Percentiles rank a stretch among this genome's conserved stretches.
These are phyloP conservation scores for Heterohyrax brucei DNA, from an alignment of 2,797 vertebrate species.

Conservation along the genomic window DNA sequence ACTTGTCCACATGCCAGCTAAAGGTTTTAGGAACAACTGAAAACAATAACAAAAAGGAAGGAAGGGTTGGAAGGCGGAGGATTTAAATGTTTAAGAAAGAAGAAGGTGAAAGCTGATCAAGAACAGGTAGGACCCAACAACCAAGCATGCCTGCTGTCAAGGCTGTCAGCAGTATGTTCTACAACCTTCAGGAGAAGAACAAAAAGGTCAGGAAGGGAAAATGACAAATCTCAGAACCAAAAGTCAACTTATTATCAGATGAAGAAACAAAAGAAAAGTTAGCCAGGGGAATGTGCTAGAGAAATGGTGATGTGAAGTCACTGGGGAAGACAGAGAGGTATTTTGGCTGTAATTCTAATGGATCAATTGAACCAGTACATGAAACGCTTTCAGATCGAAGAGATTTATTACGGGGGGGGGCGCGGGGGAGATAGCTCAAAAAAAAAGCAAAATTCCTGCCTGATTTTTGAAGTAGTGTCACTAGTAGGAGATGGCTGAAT, in stretches of 20 bases:
- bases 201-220: conserved; percentile 66
- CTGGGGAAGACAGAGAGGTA: conserved; percentile 69
- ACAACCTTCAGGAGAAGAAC: conserved; percentile 17
- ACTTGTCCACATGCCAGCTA: background rate
- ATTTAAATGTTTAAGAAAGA: background rate
- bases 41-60: background rate
- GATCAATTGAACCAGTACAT: conserved; percentile 62
- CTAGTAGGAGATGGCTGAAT: conserved; percentile 36
- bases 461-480: conserved; percentile 65
- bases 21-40: background rate
- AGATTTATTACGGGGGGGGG: conserved; percentile 73
- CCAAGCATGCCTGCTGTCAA: background rate
- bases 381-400: conserved; percentile 75
- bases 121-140: background rate
- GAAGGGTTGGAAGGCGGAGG: background rate
- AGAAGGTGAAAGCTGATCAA: background rate
- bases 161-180: background rate
- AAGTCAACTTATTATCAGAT: conserved; percentile 69
- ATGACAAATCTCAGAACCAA: conserved; percentile 69
- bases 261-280: conserved; percentile 76
- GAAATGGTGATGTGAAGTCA: conserved; percentile 74
- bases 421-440: conserved; percentile 60
- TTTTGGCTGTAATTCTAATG: conserved; percentile 76
- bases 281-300: conserved; percentile 65
- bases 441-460: conserved; percentile 75